Percentiles rank a stretch among this genome's conserved stretches.
These are phyloP conservation scores for Bombus waltoni DNA, from an alignment of 1,140 invertebrate species.

Conservation along the genomic window DNA sequence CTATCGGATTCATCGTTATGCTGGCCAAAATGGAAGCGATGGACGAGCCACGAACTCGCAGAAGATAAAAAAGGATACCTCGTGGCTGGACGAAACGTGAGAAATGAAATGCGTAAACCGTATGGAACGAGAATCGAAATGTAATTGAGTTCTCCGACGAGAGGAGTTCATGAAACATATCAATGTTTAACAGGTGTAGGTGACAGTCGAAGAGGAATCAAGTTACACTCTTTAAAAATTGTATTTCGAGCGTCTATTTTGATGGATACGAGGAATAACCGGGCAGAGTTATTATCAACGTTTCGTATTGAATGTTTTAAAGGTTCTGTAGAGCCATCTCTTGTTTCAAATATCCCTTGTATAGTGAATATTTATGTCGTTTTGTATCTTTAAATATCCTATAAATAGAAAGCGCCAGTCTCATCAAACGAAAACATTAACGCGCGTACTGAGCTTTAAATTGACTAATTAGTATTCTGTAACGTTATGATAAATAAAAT, in stretches of 20 bases:
- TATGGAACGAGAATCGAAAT: slow-evolving; percentile 14
- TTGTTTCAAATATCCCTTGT: no score
- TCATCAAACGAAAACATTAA: no score
- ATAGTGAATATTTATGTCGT: no score
- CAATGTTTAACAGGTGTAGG: not conserved
- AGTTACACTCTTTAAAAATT: slow-evolving; percentile 26
- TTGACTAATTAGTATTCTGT: not conserved
- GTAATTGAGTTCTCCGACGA: slow-evolving; percentile 35
- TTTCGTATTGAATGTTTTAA: not conserved
- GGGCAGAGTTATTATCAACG: not conserved
- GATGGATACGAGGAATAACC: no score
- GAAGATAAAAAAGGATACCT: slow-evolving; percentile 14
- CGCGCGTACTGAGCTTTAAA: no score
- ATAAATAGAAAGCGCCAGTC: no score
- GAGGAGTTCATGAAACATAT: not conserved
- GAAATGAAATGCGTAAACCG: slow-evolving; percentile 39
- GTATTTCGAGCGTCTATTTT: slow-evolving; percentile 3
- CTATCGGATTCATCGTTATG: slow-evolving; percentile 7
- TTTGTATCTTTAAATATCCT: no score
- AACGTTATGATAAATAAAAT: no score
- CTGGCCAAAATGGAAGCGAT: slow-evolving; percentile 22
- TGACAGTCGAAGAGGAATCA: slow-evolving; percentile 26
- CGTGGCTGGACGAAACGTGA: not conserved
- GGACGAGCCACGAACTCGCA: not conserved
- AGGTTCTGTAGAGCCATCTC: not conserved